These are phyloP conservation scores for Columba guinea DNA, from an alignment of 2,797 vertebrate species.

Conservation along the genomic window DNA sequence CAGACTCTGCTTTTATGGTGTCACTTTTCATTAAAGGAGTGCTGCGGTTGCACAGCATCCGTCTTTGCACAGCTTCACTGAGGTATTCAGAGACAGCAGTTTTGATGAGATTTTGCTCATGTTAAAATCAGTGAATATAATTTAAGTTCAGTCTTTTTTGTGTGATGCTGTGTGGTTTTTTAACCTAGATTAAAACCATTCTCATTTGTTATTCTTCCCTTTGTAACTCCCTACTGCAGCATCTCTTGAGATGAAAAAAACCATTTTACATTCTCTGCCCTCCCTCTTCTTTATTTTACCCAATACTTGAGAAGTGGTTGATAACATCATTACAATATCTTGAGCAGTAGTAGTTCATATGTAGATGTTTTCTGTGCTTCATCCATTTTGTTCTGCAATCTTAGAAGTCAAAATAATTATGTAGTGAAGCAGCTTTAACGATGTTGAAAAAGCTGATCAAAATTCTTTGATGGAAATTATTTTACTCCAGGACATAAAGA, in stretches of 20 bases:
- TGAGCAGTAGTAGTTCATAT: neutral
- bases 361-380: neutral
- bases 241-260: neutral
- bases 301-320: neutral
- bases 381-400: neutral
- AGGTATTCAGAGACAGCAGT: neutral
- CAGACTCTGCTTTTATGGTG: slow-evolving; percentile 29
- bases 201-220: neutral
- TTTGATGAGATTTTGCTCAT: neutral
- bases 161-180: neutral
- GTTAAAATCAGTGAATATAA: neutral
- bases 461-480: neutral
- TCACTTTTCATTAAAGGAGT: neutral
- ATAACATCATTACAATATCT: neutral
- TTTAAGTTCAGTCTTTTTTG: neutral
- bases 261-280: neutral
- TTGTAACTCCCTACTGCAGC: neutral
- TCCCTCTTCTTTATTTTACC: neutral
- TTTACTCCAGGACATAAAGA: neutral
- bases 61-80: neutral
- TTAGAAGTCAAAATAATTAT: slow-evolving; percentile 13
- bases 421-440: neutral
- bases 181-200: neutral
- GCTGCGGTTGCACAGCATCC: neutral
- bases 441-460: neutral